phyloP scores from a whole-genome alignment of 2,113 vertebrate genomes.

The Engraulis encrasicolus region DNA sequence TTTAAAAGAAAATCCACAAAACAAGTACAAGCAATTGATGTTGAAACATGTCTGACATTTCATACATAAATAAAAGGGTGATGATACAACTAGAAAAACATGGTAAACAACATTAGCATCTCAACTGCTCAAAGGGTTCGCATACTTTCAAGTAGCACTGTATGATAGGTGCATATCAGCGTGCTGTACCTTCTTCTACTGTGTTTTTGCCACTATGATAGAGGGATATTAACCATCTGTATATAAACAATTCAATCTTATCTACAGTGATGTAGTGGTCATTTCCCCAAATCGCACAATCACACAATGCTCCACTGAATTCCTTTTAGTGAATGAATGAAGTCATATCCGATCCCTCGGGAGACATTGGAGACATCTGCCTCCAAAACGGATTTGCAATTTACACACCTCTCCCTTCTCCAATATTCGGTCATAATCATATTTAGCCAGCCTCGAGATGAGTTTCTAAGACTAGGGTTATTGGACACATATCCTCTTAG shows the following conservation, averaged over 20 bases:
- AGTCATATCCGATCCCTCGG: not conserved
- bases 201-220: not conserved
- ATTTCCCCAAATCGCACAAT: not conserved
- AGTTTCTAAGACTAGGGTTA: not conserved
- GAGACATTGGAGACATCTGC: not conserved
- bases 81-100: no score
- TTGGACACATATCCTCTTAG: not conserved
- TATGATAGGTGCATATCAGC: no score
- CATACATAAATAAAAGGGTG: no score
- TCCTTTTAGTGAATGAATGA: not conserved
- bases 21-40: no score
- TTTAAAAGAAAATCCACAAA: no score
- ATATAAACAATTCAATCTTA: not conserved
- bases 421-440: not conserved
- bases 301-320: not conserved
- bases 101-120: no score
- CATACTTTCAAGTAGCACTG: no score
- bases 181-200: no score
- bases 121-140: no score
- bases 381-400: not conserved
- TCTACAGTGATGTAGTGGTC: not conserved
- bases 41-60: no score
- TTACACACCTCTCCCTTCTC: not conserved
- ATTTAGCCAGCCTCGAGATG: not conserved
- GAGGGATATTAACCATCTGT: not conserved